Evolutionary conservation across 2,113 vertebrate species (phyloP).

Genomic region (Lasiurus cinereus): DNA sequence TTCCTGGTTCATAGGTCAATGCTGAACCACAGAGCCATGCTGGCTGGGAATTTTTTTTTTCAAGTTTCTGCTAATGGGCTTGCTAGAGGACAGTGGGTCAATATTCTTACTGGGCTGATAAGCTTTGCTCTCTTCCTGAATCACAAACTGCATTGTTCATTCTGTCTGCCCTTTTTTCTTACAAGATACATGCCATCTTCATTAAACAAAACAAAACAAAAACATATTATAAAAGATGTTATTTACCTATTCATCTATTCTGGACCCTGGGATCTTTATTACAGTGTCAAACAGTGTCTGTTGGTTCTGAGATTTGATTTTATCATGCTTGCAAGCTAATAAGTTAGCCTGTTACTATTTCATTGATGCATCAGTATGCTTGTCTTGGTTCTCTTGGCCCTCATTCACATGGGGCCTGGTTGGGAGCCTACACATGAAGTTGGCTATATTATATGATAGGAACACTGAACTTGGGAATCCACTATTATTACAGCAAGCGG

Average conservation of each 20-base stretch:
- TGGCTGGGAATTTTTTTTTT: background rate
- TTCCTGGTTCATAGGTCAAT: too few relatives aligned
- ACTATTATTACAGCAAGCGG: background rate
- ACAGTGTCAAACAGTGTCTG: background rate
- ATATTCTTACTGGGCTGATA: background rate
- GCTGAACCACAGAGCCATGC: too few relatives aligned
- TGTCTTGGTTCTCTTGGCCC: background rate
- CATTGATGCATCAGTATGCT: background rate
- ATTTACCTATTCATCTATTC: background rate
- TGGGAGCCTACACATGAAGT: background rate
- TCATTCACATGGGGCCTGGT: background rate
- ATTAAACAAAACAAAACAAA: background rate
- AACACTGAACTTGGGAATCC: background rate
- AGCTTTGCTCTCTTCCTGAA: constrained; percentile 35
- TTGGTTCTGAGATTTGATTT: background rate
- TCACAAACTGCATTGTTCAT: constrained; percentile 15
- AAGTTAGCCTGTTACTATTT: background rate
- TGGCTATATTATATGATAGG: background rate
- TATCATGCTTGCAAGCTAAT: background rate
- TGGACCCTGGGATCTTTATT: background rate
- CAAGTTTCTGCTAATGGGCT: constrained; percentile 32
- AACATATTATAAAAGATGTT: background rate
- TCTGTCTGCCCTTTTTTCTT: constrained; percentile 12
- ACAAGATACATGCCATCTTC: constrained; percentile 32
- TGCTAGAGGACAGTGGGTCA: background rate